These are phyloP conservation scores for Dendrolimus kikuchii DNA, from an alignment of 1,140 invertebrate genomes.

Conservation along the genomic window DNA sequence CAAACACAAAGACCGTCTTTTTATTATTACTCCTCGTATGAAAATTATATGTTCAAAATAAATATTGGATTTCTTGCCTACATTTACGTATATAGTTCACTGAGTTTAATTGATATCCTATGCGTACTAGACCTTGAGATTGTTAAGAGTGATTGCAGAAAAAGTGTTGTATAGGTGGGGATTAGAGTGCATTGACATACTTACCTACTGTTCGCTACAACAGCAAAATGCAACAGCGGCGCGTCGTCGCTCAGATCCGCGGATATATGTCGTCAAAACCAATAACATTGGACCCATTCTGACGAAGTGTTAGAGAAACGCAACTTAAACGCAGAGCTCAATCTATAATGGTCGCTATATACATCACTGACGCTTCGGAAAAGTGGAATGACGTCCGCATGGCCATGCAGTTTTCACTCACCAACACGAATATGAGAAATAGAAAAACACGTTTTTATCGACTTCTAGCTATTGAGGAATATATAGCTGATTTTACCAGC, in stretches of 20 bases:
- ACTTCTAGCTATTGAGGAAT: no score
- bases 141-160: conserved; percentile 55
- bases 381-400: conserved; percentile 67
- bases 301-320: conserved; percentile 9
- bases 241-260: conserved; percentile 42
- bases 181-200: conserved; percentile 65
- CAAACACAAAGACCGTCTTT: no score
- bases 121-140: conserved; percentile 31
- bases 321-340: conserved; percentile 27
- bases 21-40: no score
- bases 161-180: conserved; percentile 30
- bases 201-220: conserved; percentile 63
- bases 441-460: conserved; percentile 25
- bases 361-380: conserved; percentile 59
- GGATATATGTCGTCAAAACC: conserved; percentile 32
- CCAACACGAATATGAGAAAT: conserved; percentile 52
- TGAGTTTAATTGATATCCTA: neutral
- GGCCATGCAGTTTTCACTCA: conserved; percentile 61
- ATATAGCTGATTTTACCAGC: no score
- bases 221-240: conserved; percentile 55
- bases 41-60: no score
- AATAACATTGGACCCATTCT: conserved; percentile 28
- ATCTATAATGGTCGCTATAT: conserved; percentile 34
- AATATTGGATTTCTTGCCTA: no score
- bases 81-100: neutral